Conservation (phyloP, 1,140 invertebrate species). For the Tyrophagus putrescentiae region DNA sequence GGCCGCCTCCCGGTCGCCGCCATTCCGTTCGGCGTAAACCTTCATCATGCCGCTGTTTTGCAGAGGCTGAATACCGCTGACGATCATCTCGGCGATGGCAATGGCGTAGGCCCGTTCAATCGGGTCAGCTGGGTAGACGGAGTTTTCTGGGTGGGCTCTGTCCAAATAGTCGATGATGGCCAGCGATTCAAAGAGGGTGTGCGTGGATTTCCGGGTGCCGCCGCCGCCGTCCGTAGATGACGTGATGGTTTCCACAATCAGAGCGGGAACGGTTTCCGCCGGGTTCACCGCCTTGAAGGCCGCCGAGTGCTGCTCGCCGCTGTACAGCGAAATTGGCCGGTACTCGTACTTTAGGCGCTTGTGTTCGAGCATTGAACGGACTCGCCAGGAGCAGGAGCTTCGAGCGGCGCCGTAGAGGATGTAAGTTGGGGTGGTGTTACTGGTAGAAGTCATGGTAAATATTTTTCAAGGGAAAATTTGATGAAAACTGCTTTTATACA, state of each 20-base stretch:
- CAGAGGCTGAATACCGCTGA: slow-evolving; percentile 81
- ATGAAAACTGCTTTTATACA: too few relatives aligned
- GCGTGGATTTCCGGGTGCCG: too few relatives aligned
- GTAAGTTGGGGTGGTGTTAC: too few relatives aligned
- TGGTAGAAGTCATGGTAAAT: too few relatives aligned
- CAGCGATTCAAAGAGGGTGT: slow-evolving; percentile 36
- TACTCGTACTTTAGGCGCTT: slow-evolving; percentile 93
- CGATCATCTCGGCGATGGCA: slow-evolving; percentile 63
- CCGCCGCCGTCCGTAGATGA: slow-evolving; percentile 56
- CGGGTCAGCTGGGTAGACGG: slow-evolving; percentile 68
- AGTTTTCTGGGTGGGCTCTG: slow-evolving; percentile 62
- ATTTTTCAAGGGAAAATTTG: too few relatives aligned
- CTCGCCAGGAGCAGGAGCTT: slow-evolving; percentile 36
- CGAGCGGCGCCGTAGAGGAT: slow-evolving; percentile 33
- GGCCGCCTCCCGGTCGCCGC: slow-evolving; percentile 26
- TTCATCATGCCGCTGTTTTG: slow-evolving; percentile 80
- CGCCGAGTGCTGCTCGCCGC: slow-evolving; percentile 57
- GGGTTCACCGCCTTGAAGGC: slow-evolving; percentile 79
- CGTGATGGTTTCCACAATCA: slow-evolving; percentile 69
- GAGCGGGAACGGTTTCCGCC: slow-evolving; percentile 78
- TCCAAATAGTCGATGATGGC: slow-evolving; percentile 91
- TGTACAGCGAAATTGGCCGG: slow-evolving; percentile 69
- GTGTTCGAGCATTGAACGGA: slow-evolving; percentile 49
- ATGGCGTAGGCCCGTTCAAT: slow-evolving; percentile 64
- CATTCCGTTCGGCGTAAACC: slow-evolving; percentile 41